Conservation (phyloP, 2,797 vertebrate species). For the Scolopax rusticola region DNA sequence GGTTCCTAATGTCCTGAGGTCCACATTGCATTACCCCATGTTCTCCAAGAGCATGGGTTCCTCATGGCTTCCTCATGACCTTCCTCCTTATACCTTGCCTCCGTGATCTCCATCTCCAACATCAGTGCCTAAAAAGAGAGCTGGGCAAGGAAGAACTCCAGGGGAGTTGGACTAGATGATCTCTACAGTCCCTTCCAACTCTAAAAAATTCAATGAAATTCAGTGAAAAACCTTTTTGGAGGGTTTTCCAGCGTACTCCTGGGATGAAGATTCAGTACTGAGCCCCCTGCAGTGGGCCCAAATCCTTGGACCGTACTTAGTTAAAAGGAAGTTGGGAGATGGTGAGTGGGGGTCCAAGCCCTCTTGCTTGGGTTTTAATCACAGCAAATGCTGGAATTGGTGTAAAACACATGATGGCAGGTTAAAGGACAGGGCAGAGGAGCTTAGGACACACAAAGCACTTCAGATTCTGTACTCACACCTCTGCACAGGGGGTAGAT, state of each 20-base stretch:
- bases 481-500: background rate
- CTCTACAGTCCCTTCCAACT: too few relatives aligned
- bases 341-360: background rate
- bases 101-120: fast-evolving
- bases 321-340: background rate
- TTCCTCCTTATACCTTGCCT: background rate
- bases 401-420: background rate
- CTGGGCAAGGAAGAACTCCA: too few relatives aligned
- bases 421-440: background rate
- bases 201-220: too few relatives aligned
- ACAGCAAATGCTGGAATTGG: background rate
- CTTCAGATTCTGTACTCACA: background rate
- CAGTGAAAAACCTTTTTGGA: background rate
- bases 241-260: background rate
- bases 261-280: background rate
- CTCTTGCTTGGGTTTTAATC: background rate
- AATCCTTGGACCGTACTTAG: background rate
- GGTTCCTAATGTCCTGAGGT: fast-evolving
- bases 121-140: background rate
- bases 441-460: background rate
- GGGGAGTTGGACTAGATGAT: too few relatives aligned
- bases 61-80: background rate
- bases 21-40: background rate
- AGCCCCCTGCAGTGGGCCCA: background rate
- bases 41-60: background rate